Evolutionary conservation across 2,797 vertebrate species (phyloP).

Genomic region (Caiman crocodilus): DNA sequence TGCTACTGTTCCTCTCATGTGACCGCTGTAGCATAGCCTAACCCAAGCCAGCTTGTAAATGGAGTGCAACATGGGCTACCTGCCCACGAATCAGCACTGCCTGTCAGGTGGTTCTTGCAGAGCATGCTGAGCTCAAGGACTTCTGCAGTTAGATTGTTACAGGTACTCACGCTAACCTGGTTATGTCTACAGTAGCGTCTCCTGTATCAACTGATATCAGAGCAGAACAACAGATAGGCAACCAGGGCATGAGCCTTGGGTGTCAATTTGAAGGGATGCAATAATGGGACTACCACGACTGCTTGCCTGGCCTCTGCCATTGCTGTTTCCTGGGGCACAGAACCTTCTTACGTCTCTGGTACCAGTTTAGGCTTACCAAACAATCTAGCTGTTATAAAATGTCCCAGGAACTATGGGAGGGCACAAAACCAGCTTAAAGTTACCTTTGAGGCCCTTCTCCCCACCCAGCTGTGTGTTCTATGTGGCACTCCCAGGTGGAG

Average conservation of each 20-base stretch:
- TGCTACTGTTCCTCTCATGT: no score
- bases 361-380: no score
- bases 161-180: neutral
- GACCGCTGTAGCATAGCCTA: neutral
- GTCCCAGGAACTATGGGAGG: neutral
- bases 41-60: neutral
- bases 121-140: neutral
- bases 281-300: no score
- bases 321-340: no score
- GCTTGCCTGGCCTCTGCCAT: no score
- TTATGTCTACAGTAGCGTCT: neutral
- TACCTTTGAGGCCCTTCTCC: neutral
- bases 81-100: neutral
- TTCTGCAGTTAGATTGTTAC: neutral
- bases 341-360: no score
- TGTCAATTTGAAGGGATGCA: no score
- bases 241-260: no score
- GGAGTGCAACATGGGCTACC: neutral
- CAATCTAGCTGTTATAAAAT: neutral
- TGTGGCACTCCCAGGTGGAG: neutral
- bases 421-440: neutral
- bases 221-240: no score
- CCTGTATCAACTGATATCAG: neutral
- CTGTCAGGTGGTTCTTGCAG: neutral
- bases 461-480: neutral